Conservation (phyloP, 2,797 vertebrate genomes). For the Hyperoplus immaculatus region DNA sequence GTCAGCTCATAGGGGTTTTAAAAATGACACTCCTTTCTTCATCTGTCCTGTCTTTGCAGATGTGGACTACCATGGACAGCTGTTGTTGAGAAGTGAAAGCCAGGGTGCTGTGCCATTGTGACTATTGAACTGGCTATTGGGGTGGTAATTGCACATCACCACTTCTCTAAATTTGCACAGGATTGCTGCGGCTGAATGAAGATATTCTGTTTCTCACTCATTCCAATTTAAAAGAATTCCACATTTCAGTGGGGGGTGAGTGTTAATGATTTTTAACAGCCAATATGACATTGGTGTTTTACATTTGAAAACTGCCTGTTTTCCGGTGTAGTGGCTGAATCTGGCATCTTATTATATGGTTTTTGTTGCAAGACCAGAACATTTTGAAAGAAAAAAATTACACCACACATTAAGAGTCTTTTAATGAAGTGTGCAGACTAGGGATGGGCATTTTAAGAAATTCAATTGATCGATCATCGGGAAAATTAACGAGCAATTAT, state of each 20-base stretch:
- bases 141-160: slow-evolving; percentile 71
- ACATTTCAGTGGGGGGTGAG: slow-evolving; percentile 49
- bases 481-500: no score
- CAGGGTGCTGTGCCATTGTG: slow-evolving; percentile 44
- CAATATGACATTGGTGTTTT: slow-evolving; percentile 39
- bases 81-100: slow-evolving; percentile 58
- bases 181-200: slow-evolving; percentile 58
- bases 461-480: no score
- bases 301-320: slow-evolving; percentile 41
- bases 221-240: slow-evolving; percentile 60
- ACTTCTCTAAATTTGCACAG: slow-evolving; percentile 68
- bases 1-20: slow-evolving; percentile 63
- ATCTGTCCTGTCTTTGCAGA: slow-evolving; percentile 60
- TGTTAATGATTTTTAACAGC: slow-evolving; percentile 61
- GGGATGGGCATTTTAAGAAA: no score
- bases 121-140: slow-evolving; percentile 71
- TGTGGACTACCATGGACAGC: slow-evolving; percentile 49
- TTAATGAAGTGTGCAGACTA: slow-evolving; percentile 36
- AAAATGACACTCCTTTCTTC: slow-evolving; percentile 54
- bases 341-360: slow-evolving; percentile 25
- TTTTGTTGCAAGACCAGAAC: slow-evolving; percentile 39
- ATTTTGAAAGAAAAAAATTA: slow-evolving; percentile 36
- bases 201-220: slow-evolving; percentile 46
- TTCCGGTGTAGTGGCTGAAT: slow-evolving; percentile 34
- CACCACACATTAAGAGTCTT: slow-evolving; percentile 25